Evolutionary conservation across 2,888 invertebrate genomes (phyloP).

Genomic region (Agrilus mali): DNA sequence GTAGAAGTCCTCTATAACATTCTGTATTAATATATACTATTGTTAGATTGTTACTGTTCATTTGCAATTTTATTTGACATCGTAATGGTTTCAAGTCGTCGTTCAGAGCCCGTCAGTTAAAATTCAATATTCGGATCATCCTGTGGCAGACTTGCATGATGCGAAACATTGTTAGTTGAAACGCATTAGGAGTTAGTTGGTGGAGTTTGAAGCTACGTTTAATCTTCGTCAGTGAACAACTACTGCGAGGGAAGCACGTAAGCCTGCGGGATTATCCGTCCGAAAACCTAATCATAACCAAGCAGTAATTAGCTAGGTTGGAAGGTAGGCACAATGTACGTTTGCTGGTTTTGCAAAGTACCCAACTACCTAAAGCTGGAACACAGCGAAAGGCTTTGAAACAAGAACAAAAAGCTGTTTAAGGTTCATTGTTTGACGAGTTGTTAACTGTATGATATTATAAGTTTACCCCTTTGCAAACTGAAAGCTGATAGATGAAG

Average conservation of each 20-base stretch:
- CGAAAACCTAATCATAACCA: slow-evolving; percentile 36
- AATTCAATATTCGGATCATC: too few species aligned
- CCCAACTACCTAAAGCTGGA: slow-evolving; percentile 12
- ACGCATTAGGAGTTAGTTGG: slow-evolving; percentile 20
- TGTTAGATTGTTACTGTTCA: too few species aligned
- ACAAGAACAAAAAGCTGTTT: background rate
- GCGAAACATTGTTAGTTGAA: slow-evolving; percentile 7
- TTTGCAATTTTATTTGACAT: too few species aligned
- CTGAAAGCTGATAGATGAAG: background rate
- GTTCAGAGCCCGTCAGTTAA: too few species aligned
- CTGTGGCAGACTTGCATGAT: too few species aligned
- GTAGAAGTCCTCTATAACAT: too few species aligned
- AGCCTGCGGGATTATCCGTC: slow-evolving; percentile 32
- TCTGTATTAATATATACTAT: too few species aligned
- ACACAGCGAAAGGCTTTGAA: slow-evolving; percentile 3
- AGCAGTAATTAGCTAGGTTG: slow-evolving; percentile 33
- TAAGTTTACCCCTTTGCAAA: too few species aligned
- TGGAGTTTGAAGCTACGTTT: slow-evolving; percentile 26
- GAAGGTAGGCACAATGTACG: slow-evolving; percentile 13
- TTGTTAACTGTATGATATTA: too few species aligned
- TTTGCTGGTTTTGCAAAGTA: slow-evolving; percentile 13
- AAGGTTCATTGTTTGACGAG: background rate
- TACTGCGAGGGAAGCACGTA: slow-evolving; percentile 30
- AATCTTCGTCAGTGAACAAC: slow-evolving; percentile 32
- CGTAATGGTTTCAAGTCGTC: too few species aligned